Evolutionary conservation across 2,888 invertebrate genomes (phyloP), one percentile per base, ranked within the genome.

Genomic region (Ophioninae sp.): DNA sequence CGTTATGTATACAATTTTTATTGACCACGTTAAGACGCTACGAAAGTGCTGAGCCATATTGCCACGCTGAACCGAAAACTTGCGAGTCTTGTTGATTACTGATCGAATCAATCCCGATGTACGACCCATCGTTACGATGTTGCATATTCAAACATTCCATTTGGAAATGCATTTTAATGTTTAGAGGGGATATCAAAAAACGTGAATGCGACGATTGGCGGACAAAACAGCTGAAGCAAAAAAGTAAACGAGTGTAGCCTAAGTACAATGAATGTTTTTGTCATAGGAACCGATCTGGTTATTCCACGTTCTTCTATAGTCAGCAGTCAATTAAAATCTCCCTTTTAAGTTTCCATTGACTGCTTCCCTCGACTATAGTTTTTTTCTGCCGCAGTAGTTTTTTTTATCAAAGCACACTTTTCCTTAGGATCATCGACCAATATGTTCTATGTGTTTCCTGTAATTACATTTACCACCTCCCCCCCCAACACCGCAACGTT

Each of bases 101-200:
- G 6, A 0, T 69, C 30, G 61, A 59, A 69, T 61, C 21, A 50
- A 50, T 37, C 23, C n/a, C 68, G 7, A 41, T n/a, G 21, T 21
- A 50, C 67, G 61, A 10, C 23, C 17, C 39, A 50, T 59, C n/a
- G 39, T 37, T 21, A 44, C 41, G 17, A 21, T 61, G 37, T 39
- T 67, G 7, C 39, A 3, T 23, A 21, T 74, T 80, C 62, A 74
- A 74, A 62, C 37, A 75, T 80, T 80, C 69, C 41, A 21, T 74
- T 13, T 74, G 69, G 74, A 56, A 80, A 75, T 64, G 17, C 64
- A 21, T n/a, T 2, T 57, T 13, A 13, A 74, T 13, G 10, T 10
- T 13, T 2, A 44, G 8, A 10, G 10, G 61, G 20, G 57, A 20
- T 20, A 21, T n/a, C 6, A 44, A n/a, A 20, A 17, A 30, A 5